These are phyloP conservation scores for Homarus gammarus DNA, from an alignment of 2,888 invertebrate species.

Conservation along the genomic window DNA sequence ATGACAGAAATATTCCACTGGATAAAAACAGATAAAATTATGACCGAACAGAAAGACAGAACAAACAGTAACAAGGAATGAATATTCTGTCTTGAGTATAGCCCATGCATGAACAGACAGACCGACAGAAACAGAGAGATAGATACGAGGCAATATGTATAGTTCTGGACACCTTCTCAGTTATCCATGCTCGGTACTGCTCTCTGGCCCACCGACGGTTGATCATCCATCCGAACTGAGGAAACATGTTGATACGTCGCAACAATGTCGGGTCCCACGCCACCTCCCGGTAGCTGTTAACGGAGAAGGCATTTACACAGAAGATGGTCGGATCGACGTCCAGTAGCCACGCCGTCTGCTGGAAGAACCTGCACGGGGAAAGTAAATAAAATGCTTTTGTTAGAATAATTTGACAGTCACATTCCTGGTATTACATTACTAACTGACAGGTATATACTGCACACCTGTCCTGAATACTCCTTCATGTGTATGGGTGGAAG, in stretches of 20 bases:
- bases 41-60: no score
- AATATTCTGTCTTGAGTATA: no score
- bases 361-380: slow-evolving; percentile 64
- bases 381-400: no score
- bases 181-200: slow-evolving; percentile 50
- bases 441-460: no score
- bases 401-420: no score
- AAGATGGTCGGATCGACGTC: slow-evolving; percentile 67
- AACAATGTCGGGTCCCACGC: slow-evolving; percentile 57
- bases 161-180: slow-evolving; percentile 45
- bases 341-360: slow-evolving; percentile 73
- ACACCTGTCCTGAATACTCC: no score
- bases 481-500: no score
- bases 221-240: slow-evolving; percentile 74
- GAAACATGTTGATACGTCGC: slow-evolving; percentile 68
- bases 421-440: no score
- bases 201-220: slow-evolving; percentile 59
- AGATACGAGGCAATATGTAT: background rate
- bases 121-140: background rate
- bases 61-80: no score
- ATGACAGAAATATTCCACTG: no score
- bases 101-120: no score
- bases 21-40: no score
- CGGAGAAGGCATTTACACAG: slow-evolving; percentile 68
- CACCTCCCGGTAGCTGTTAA: slow-evolving; percentile 64